Evolutionary conservation across 1,140 invertebrate species (phyloP), one percentile per base, ranked within the genome.

Genomic region (Drosophila serrata): DNA sequence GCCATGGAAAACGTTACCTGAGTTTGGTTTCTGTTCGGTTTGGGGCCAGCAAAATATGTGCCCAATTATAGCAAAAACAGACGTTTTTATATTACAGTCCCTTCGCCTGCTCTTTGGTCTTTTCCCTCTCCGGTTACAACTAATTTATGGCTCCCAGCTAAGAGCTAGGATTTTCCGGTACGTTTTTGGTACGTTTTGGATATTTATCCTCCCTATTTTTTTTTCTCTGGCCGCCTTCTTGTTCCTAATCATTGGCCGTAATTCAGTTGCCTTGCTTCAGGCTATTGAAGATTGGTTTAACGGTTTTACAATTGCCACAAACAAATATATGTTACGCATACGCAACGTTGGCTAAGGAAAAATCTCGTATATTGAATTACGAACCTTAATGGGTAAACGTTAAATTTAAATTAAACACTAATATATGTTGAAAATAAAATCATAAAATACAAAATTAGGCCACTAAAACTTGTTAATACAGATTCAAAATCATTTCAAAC

Each of bases 51-150:
- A 85, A 90, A 90, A 88, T 88, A 88, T 88, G 85, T 88, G 85
- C 85, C 85, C 85, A 88, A 88, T 88, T 88, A 88, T 88, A 90
- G 85, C 81, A 65, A 88, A 85, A 88, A 90, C 85, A 88, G 85
- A 90, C 85, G 85, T 90, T 88, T 88, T 88, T 90, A 88, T 79
- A 81, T 88, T 77, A 63, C 84, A 81, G 49, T 63, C 63, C 62
- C 62, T 31, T 31, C 35, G 27, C 46, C 45, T 27, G 63, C 39
- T 15, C 31, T 43, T 58, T 62, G 31, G n/a, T 46, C 11, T 46
- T 62, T 79, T 67, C 19, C 35, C 42, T 55, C 53, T 48, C 42
- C n/a, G 27, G 68, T 74, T 77, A 67, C 79, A 49, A 61, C 82
- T 88, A 84, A 88, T 88, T 88, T 88, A 90, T 88, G 84, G 48